Evolutionary conservation across 2,888 invertebrate genomes (phyloP).

Genomic region (Drosophila neonasuta): DNA sequence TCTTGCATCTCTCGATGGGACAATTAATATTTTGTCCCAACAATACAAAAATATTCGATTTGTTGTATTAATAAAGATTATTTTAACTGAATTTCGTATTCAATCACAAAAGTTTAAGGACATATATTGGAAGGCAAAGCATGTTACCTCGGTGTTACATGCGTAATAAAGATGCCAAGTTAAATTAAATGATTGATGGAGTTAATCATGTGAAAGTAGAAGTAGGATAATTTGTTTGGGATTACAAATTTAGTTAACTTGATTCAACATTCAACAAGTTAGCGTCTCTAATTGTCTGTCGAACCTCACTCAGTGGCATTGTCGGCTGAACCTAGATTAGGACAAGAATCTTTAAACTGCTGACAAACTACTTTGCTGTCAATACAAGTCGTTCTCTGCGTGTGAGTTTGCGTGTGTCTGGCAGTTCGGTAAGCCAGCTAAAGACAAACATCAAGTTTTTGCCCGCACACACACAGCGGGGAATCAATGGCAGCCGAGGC

Average conservation of each 20-base stretch:
- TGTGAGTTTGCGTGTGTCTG: constrained; percentile 8
- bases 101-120: no score
- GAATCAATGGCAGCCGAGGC: not conserved
- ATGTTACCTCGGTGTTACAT: no score
- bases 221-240: not conserved
- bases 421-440: constrained; percentile 28
- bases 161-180: no score
- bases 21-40: no score
- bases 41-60: no score
- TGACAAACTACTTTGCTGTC: constrained; percentile 42
- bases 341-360: constrained; percentile 38
- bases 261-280: not conserved
- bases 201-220: not conserved
- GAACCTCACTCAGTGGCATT: constrained; percentile 7
- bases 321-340: constrained; percentile 15
- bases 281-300: not conserved
- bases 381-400: constrained; percentile 17
- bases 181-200: not conserved
- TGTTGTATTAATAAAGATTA: no score
- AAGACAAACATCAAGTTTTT: constrained; percentile 44
- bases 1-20: no score
- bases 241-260: not conserved
- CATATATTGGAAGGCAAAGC: no score
- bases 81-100: no score
- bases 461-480: not conserved